These are phyloP conservation scores for Sarcophaga subvicina DNA, from an alignment of 2,888 invertebrate genomes.

Conservation along the genomic window DNA sequence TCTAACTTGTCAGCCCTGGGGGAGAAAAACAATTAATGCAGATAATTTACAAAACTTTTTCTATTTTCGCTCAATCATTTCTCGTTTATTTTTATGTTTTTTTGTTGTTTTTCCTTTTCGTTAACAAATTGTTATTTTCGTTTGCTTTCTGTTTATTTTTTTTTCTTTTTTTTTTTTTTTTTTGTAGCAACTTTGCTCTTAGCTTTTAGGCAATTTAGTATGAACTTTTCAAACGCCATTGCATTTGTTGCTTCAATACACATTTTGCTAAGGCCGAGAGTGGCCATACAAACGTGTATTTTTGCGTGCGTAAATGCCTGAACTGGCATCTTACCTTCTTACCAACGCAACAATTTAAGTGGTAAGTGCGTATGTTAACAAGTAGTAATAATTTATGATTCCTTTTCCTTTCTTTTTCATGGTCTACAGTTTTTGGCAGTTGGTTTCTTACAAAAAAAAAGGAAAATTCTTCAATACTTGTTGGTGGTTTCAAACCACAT, in stretches of 20 bases:
- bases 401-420: conserved; percentile 39
- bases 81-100: conserved; percentile 34
- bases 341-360: conserved; percentile 7
- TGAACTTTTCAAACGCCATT: conserved; percentile 1
- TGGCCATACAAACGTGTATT: background rate
- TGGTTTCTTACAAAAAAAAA: conserved; percentile 19
- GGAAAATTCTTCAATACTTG: conserved; percentile 5
- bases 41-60: conserved; percentile 62
- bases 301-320: background rate
- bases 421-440: conserved; percentile 40
- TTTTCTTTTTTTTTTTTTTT: background rate
- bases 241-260: conserved; percentile 8
- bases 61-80: conserved; percentile 56
- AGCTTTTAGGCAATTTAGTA: conserved; percentile 41
- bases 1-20: background rate
- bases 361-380: conserved; percentile 51
- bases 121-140: conserved; percentile 10
- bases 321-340: background rate
- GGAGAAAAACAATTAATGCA: conserved; percentile 61
- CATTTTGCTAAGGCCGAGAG: background rate
- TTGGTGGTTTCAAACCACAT: background rate
- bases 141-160: background rate
- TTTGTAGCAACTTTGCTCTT: conserved; percentile 45
- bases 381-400: conserved; percentile 66
- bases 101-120: conserved; percentile 9